A percentile compares a stretch with the other conserved stretches of the same genome.
Conservation (phyloP, 2,113 vertebrate species). For the Myotis brandtii region DNA sequence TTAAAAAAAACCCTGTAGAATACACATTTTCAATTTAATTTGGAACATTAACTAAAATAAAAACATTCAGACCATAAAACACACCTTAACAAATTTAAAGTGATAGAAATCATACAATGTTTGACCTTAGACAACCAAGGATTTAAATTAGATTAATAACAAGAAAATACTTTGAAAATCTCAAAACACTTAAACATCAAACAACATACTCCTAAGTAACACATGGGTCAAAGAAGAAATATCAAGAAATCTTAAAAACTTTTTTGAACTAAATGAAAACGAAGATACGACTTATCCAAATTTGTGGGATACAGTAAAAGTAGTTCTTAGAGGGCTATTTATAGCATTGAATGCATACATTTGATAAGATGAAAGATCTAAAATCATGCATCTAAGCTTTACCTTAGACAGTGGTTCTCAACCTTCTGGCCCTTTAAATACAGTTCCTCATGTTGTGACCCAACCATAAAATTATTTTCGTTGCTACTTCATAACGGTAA, state of each 20-base stretch:
- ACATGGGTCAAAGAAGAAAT: neutral
- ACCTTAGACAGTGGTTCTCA: neutral
- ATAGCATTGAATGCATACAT: neutral
- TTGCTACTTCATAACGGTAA: no score
- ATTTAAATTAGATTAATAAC: neutral
- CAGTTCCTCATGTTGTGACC: no score
- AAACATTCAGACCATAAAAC: neutral
- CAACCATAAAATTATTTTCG: no score
- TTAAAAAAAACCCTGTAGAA: neutral
- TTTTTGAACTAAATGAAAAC: neutral
- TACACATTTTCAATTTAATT: neutral
- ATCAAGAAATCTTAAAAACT: neutral
- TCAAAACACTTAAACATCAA: slow-evolving; percentile 4
- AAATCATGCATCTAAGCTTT: neutral
- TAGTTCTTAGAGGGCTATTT: neutral
- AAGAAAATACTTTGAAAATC: neutral
- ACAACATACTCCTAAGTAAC: neutral
- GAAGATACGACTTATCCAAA: neutral
- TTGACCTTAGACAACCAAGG: neutral
- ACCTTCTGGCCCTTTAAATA: no score
- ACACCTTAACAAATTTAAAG: neutral
- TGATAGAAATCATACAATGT: neutral
- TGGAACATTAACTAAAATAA: neutral
- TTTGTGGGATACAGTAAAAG: neutral
- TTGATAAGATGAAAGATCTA: neutral